These are phyloP conservation scores for Papio anubis DNA, from an alignment of 2,113 vertebrate genomes.

Conservation along the genomic window DNA sequence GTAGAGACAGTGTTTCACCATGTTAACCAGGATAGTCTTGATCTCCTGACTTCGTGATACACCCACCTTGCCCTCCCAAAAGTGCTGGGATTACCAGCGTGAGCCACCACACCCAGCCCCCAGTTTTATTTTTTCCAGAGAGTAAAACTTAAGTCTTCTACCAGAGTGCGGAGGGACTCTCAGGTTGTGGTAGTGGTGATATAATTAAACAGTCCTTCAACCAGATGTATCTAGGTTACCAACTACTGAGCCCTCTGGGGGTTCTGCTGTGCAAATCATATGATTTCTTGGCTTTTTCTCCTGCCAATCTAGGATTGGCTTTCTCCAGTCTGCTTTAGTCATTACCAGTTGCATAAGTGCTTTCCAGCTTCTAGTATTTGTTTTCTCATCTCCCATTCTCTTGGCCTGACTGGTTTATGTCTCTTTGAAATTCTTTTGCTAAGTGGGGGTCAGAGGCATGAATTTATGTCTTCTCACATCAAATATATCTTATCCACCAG, in stretches of 20 bases:
- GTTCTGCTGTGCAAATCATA: background rate
- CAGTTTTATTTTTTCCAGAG: background rate
- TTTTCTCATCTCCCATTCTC: background rate
- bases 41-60: too few species aligned
- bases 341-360: background rate
- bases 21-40: too few species aligned
- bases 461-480: slow-evolving; percentile 9
- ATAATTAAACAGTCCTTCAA: background rate
- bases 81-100: too few species aligned
- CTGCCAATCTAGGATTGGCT: background rate
- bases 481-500: background rate
- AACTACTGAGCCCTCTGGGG: background rate
- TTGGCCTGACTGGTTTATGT: background rate
- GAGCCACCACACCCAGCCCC: background rate
- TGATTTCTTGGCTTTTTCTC: background rate
- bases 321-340: background rate
- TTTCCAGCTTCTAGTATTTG: background rate
- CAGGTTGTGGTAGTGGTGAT: background rate
- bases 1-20: too few species aligned
- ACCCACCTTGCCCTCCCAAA: too few species aligned
- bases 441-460: background rate
- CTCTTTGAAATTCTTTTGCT: slow-evolving; percentile 34
- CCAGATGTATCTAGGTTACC: background rate
- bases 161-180: background rate
- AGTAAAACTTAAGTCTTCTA: background rate